These are phyloP conservation scores for Orchesellides sinensis DNA, from an alignment of 2,888 invertebrate species.

Conservation along the genomic window DNA sequence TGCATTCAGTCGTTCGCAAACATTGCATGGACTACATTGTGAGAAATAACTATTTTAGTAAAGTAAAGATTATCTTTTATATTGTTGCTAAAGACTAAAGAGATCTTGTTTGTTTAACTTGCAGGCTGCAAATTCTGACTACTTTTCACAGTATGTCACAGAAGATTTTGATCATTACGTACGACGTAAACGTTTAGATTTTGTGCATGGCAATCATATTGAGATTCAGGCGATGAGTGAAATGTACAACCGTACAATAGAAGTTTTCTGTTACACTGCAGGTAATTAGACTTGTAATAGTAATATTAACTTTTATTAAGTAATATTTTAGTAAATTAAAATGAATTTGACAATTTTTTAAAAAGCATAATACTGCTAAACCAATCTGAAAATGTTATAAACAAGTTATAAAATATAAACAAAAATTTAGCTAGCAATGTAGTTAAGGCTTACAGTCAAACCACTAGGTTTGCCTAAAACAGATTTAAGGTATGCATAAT, in stretches of 20 bases:
- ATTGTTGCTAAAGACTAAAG: background rate
- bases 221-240: slow-evolving; percentile 95
- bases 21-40: slow-evolving; percentile 95
- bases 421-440: too few relatives aligned
- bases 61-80: background rate
- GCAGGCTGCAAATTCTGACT: slow-evolving; percentile 89
- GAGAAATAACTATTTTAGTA: slow-evolving; percentile 76
- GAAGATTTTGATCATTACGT: slow-evolving; percentile 92
- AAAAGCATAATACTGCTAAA: background rate
- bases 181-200: slow-evolving; percentile 86
- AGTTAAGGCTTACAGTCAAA: too few relatives aligned
- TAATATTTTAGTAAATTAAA: background rate
- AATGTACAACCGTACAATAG: slow-evolving; percentile 91
- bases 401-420: too few relatives aligned
- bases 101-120: slow-evolving; percentile 69
- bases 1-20: slow-evolving; percentile 88
- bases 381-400: too few relatives aligned
- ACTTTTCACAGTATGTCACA: slow-evolving; percentile 91
- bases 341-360: background rate
- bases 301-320: background rate
- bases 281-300: slow-evolving; percentile 77
- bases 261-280: slow-evolving; percentile 88
- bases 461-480: too few relatives aligned
- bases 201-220: slow-evolving; percentile 92
- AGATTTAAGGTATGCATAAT: too few relatives aligned